Evolutionary conservation across 1,140 invertebrate species (phyloP), one percentile per base, ranked within the genome.

Genomic region (Cydia splendana): DNA sequence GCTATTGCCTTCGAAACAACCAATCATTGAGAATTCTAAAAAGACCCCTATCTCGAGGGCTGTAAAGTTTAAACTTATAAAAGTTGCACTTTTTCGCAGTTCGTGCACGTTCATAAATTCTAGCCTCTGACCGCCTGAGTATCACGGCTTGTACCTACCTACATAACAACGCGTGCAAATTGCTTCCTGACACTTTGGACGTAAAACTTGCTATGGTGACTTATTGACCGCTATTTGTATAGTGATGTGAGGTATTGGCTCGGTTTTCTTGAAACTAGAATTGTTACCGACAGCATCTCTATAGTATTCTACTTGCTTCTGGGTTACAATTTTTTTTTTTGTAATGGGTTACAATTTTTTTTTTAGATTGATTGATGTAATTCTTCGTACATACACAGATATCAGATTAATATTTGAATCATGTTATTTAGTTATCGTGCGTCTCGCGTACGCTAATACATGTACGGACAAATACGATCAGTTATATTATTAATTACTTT

Each of bases 141-240:
- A 71, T 69, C 65, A 34, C 65, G 65, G 65, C 65, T 69, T 69
- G 67, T 42, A 71, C n/a, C n/a, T n/a, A n/a, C n/a, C n/a, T n/a
- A n/a, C 67, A 71, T 71, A 71, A 71, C 67, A 42, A 45, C 67
- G 67, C 34, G 15, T 30, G 67, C 67, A 71, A 71, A 71, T 71
- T 71, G 67, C 67, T 71, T 42, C 67, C 67, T 71, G 67, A 71
- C 67, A 71, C 67, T 71, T 71, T 71, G 67, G 10, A 38, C 67
- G 18, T 42, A 38, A 71, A 71, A 71, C 34, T 71, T 45, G 67
- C 7, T 18, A 34, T 38, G 7, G 67, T 71, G 67, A 71, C 28
- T 38, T 71, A 71, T 71, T 71, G 67, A 45, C 30, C 38, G 67
- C 30, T 9, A 38, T 42, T 42, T 71, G 6, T 62, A 24, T 12